phyloP scores from a whole-genome alignment of 1,140 invertebrate species.

The Chlorops oryzae region DNA sequence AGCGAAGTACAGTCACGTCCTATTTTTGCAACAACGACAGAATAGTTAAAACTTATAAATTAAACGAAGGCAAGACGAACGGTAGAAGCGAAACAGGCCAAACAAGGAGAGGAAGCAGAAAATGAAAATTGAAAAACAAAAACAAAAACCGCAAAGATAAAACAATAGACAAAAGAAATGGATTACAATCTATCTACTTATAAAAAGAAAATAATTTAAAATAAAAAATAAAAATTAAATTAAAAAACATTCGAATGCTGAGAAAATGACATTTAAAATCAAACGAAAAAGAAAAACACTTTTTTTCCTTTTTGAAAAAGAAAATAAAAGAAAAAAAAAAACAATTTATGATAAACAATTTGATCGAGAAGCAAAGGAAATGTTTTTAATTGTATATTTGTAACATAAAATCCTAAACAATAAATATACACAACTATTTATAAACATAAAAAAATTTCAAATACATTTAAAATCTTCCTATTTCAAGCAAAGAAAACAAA shows the following conservation, averaged over 20 bases:
- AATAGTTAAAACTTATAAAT: conserved; percentile 21
- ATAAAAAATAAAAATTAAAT: conserved; percentile 36
- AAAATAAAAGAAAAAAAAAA: conserved; percentile 15
- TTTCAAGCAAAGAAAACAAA: conserved; percentile 8
- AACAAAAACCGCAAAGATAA: conserved; percentile 12
- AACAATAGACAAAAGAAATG: conserved; percentile 27
- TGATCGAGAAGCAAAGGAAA: conserved; percentile 4
- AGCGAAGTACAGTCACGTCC: conserved; percentile 48
- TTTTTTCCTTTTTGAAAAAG: conserved; percentile 36
- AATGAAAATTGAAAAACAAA: conserved; percentile 7
- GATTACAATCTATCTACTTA: conserved; percentile 17
- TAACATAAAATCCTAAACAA: conserved; percentile 37
- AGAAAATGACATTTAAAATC: too few relatives aligned
- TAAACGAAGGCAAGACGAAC: conserved; percentile 25
- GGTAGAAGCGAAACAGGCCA: too few relatives aligned
- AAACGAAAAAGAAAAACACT: too few relatives aligned
- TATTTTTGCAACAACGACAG: conserved; percentile 48
- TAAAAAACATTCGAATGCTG: too few relatives aligned
- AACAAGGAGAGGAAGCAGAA: conserved; percentile 13
- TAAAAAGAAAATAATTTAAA: too few relatives aligned
- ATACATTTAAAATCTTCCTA: conserved; percentile 12
- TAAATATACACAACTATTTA: conserved; percentile 29
- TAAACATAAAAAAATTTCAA: conserved; percentile 19
- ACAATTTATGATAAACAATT: not conserved
- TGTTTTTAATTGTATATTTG: conserved; percentile 30